Evolutionary conservation across 2,113 vertebrate species (phyloP), one percentile per base, ranked within the genome.

Genomic region (Lathamus discolor): DNA sequence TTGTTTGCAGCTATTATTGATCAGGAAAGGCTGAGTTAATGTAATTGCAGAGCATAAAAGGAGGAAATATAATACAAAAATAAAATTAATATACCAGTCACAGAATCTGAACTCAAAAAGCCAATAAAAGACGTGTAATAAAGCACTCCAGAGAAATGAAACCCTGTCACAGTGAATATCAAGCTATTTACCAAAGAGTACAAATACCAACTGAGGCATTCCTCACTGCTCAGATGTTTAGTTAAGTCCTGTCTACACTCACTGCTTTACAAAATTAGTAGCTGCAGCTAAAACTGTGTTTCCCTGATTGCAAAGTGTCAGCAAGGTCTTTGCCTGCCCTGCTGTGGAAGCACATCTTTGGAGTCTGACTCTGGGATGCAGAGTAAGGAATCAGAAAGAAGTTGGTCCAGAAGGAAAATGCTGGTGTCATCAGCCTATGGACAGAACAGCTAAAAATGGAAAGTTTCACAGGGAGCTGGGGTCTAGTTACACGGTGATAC

Each of bases 361-460:
- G 80, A 91, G 95, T 63, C 46, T n/a, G 33, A 41, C 62, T 43
- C 86, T 73, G 59, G 77, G 66, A 52, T 48, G 86, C 75, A 78
- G 92, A 77, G 80, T 27, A 88, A 97, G 90, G 94, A 80, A 22
- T 86, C 1, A 1, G 84, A 83, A 83, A 88, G 90, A 90, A 22
- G 16, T 64, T 83, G 70, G 83, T 68, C 63, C 87, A 80, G 80
- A 39, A 81, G 72, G 79, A 96, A 96, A 95, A 73, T 72, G 78
- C 92, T 94, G 92, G 28, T 82, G 91, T 96, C 92, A 78, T 83
- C 95, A 79, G 89, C 44, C 91, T 68, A n/a, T 4, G 1, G 37
- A 83, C 37, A 88, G 88, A 95, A 93, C 43, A 75, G 96, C 96
- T 98, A 95, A 97, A 98, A 98, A 97, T 90, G 97, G 97, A 97